These are phyloP conservation scores for Agrochola circellaris DNA, from an alignment of 2,888 invertebrate species.

Conservation along the genomic window DNA sequence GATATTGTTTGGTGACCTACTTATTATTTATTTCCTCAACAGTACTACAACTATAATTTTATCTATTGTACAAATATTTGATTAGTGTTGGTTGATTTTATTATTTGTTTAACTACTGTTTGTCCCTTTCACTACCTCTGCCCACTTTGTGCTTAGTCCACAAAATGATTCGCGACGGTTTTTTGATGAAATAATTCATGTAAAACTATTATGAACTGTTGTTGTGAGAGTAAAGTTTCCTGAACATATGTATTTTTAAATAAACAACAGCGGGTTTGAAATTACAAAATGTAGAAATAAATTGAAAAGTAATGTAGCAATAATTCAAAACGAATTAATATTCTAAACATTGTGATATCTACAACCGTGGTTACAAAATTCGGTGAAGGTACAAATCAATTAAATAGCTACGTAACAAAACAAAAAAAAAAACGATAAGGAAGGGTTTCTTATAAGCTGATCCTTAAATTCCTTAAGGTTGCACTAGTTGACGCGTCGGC, in stretches of 20 bases:
- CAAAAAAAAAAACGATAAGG: no score
- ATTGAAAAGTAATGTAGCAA: constrained; percentile 27
- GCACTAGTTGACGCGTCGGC: no score
- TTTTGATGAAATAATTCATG: not conserved
- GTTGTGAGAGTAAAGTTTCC: not conserved
- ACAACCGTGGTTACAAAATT: constrained; percentile 12
- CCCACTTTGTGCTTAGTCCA: not conserved
- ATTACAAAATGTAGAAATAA: constrained; percentile 27
- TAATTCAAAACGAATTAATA: constrained; percentile 19
- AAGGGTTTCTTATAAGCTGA: not conserved
- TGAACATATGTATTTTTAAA: constrained; percentile 25
- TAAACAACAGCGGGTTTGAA: constrained; percentile 15
- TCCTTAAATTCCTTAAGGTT: not conserved
- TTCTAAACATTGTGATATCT: constrained; percentile 1
- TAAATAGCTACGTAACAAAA: not conserved
- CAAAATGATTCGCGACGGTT: not conserved
- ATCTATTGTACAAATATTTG: constrained; percentile 40
- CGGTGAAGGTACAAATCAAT: not conserved
- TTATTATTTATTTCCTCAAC: constrained; percentile 54
- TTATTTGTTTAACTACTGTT: constrained; percentile 17
- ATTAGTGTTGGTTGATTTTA: constrained; percentile 29
- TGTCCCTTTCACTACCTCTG: not conserved
- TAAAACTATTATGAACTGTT: not conserved
- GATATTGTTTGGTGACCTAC: constrained; percentile 62
- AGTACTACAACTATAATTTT: constrained; percentile 24